phyloP scores from a whole-genome alignment of 2,888 invertebrate genomes.

The Salpingus planirostris region DNA sequence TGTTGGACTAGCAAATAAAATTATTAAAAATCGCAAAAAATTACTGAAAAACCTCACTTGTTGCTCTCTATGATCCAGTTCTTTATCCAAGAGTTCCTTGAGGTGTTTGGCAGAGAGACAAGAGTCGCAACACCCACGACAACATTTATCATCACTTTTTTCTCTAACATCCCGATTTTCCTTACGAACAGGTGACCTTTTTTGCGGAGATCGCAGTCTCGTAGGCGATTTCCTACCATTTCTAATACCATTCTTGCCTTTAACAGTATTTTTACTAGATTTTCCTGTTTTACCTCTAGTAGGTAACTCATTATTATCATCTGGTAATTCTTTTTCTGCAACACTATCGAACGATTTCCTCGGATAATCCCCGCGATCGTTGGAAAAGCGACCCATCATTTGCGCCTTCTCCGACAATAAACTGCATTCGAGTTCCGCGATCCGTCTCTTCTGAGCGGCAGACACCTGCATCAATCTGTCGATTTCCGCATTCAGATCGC shows the following conservation, averaged over 20 bases:
- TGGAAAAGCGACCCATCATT: not conserved
- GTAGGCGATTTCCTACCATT: slow-evolving; percentile 3
- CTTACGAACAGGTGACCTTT: not conserved
- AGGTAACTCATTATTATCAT: no score
- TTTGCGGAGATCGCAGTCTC: slow-evolving; percentile 1
- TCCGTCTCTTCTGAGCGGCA: slow-evolving; percentile 40
- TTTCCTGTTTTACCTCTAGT: slow-evolving; percentile 1
- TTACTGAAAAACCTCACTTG: slow-evolving; percentile 5
- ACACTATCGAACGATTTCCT: no score
- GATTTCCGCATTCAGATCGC: slow-evolving; percentile 46
- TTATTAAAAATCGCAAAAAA: not conserved
- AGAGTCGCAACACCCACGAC: slow-evolving; percentile 25
- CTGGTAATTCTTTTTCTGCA: no score
- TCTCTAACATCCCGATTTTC: not conserved
- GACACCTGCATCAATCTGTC: slow-evolving; percentile 42
- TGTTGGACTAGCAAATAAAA: slow-evolving; percentile 18
- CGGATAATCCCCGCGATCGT: not conserved
- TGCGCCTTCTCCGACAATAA: slow-evolving; percentile 14
- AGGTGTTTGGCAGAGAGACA: slow-evolving; percentile 25
- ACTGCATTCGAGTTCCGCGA: slow-evolving; percentile 41
- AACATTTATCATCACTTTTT: slow-evolving; percentile 5
- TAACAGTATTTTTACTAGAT: not conserved
- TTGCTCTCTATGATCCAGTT: slow-evolving; percentile 25
- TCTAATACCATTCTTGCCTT: not conserved
- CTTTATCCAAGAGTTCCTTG: slow-evolving; percentile 27